Base-by-base conservation (phyloP, 2,888 invertebrate genomes). In the Pammene fasciana region DNA sequence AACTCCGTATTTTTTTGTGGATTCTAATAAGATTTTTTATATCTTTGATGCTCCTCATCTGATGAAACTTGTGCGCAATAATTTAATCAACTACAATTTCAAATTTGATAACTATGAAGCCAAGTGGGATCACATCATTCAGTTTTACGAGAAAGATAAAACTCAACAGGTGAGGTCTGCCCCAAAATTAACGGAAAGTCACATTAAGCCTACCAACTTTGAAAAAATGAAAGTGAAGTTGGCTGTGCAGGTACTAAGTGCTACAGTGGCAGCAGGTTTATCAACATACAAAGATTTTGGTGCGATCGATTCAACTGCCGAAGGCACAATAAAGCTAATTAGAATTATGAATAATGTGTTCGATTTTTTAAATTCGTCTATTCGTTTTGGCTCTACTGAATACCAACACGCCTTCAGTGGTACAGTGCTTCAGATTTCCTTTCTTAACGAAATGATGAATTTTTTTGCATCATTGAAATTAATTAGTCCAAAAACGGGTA, bases 331-430 rank as follows among this genome's bases (percentile, higher is more conserved):
- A 11, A 52, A 52, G 11, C 9, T 52, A 10, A n/a, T n/a, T n/a
- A n/a, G n/a, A n/a, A n/a, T n/a, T n/a, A n/a, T n/a, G n/a, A n/a
- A n/a, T n/a, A n/a, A 52, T 26, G 6, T 52, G 26, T 52, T 52
- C 5, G 52, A 52, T 52, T 52, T 52, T 52, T 50, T 26, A 11
- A 52, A 52, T 52, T 11, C 52, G 43, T 72, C 73, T 8, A 54
- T n/a, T 59, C 26, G 70, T 0, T 18, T 36, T 10, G 38, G 71
- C 34, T 9, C 1, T 9, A 64, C 65, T 36, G 14, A 71, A 71
- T 72, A 65, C 18, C 72, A 54, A 73, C 65, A 55, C 55, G 75
- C 75, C 11, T 76, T 73, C 67, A 34, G 70, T 48, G 74, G 75
- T 2, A 18, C 66, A 26, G 67, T 72, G 59, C 56, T 16, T 6